phyloP scores from a whole-genome alignment of 2,797 vertebrate genomes.

The Poliocrania exsul region DNA sequence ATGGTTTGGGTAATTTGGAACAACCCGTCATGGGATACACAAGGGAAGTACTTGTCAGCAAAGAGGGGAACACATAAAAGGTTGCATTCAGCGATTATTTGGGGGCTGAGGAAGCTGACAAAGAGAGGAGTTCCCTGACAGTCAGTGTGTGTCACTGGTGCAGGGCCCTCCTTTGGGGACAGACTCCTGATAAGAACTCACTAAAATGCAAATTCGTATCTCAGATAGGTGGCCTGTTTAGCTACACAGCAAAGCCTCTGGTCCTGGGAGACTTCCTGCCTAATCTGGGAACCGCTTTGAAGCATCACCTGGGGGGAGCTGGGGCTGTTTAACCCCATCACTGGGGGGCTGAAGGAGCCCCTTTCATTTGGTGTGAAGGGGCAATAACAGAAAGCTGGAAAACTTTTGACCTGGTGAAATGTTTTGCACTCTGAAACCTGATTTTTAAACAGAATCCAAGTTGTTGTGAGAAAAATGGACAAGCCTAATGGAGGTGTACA shows the following conservation, averaged over 20 bases:
- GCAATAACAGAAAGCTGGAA: not conserved
- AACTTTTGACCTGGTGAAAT: not conserved
- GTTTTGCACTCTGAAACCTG: not conserved
- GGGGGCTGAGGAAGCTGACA: not conserved
- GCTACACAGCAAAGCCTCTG: not conserved
- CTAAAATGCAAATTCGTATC: constrained; percentile 37
- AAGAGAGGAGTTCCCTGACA: not conserved
- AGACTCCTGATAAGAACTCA: constrained; percentile 37
- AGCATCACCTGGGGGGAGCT: not conserved
- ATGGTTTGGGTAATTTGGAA: not conserved
- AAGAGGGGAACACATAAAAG: not conserved
- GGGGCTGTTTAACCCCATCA: constrained; percentile 28
- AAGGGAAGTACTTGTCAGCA: not conserved
- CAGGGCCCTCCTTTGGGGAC: not conserved
- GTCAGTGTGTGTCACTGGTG: not conserved
- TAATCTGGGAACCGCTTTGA: constrained; percentile 37
- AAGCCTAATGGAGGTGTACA: not conserved
- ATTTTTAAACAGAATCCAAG: not conserved
- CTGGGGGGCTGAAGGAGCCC: not conserved
- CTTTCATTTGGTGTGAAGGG: constrained; percentile 15
- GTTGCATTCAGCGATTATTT: not conserved
- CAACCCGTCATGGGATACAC: not conserved
- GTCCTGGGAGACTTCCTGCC: not conserved
- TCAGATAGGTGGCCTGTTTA: not conserved
- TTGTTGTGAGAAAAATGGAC: not conserved